phyloP scores from a whole-genome alignment of 1,140 invertebrate genomes.

The Paramacrobiotus metropolitanus region DNA sequence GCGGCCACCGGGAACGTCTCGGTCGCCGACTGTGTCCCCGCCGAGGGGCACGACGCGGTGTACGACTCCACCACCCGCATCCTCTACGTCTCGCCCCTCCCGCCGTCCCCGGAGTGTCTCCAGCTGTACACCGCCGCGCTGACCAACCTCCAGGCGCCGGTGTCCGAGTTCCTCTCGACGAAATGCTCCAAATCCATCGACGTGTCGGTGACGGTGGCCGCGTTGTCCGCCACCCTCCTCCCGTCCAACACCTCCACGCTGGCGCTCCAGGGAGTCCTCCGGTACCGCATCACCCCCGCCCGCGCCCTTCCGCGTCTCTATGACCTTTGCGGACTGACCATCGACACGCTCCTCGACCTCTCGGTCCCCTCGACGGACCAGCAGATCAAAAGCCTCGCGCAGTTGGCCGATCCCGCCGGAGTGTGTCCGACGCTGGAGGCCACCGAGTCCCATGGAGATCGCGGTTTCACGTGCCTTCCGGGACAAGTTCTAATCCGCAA shows the following conservation, averaged over 20 bases:
- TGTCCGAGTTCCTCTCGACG: constrained; percentile 59
- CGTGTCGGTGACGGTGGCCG: constrained; percentile 43
- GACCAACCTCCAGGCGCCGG: constrained; percentile 42
- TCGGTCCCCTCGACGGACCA: constrained; percentile 71
- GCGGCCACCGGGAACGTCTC: constrained; percentile 28
- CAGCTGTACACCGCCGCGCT: constrained; percentile 61
- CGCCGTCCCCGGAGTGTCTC: constrained; percentile 53
- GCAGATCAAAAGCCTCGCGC: constrained; percentile 64
- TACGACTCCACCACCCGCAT: constrained; percentile 74
- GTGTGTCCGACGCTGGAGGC: constrained; percentile 69
- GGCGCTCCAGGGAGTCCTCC: not conserved
- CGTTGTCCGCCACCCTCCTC: constrained; percentile 24
- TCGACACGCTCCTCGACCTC: constrained; percentile 76
- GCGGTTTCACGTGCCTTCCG: constrained; percentile 23
- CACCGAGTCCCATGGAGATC: constrained; percentile 49
- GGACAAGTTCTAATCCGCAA: not conserved
- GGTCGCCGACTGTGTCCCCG: constrained; percentile 75
- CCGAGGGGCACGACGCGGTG: constrained; percentile 56
- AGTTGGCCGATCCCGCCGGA: constrained; percentile 50
- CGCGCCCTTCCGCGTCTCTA: constrained; percentile 40
- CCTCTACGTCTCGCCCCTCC: constrained; percentile 64
- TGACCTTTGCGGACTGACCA: constrained; percentile 72
- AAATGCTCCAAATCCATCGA: constrained; percentile 68
- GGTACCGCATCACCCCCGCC: not conserved
- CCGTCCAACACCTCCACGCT: constrained; percentile 6